Percentiles rank a stretch among this genome's conserved stretches.
phyloP scores from a whole-genome alignment of 2,113 vertebrate genomes.

The Octodon degus region DNA sequence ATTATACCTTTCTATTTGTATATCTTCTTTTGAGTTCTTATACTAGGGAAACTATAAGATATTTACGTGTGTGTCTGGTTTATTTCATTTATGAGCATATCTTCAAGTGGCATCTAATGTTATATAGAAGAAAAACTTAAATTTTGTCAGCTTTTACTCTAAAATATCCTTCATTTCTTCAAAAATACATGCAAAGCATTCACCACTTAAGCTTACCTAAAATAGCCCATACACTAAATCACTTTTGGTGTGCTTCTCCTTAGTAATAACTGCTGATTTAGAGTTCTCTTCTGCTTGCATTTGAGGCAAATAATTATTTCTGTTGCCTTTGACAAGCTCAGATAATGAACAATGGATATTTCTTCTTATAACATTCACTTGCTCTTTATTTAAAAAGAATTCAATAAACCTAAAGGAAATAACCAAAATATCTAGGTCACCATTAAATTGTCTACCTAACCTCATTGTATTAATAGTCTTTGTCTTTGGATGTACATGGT shows the following conservation, averaged over 20 bases:
- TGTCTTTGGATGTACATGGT: background rate
- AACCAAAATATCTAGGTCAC: background rate
- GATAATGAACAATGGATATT: background rate
- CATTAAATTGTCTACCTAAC: background rate
- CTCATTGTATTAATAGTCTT: background rate
- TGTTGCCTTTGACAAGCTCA: background rate
- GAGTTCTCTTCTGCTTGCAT: background rate
- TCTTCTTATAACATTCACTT: background rate
- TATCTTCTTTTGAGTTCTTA: no score
- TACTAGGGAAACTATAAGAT: no score
- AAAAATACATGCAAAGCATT: background rate
- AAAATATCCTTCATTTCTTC: background rate
- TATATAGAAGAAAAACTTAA: background rate
- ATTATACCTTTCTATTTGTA: no score
- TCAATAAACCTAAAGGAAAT: conserved; percentile 36
- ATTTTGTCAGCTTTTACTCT: background rate
- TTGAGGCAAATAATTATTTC: background rate
- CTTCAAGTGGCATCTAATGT: background rate
- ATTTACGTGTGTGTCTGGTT: no score
- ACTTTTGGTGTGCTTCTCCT: background rate
- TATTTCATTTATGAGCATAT: no score
- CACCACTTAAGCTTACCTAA: background rate
- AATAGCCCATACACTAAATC: background rate
- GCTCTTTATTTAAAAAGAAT: background rate
- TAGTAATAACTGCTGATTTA: background rate